Conservation (phyloP, 1,140 invertebrate genomes). For the Coptotermes formosanus region DNA sequence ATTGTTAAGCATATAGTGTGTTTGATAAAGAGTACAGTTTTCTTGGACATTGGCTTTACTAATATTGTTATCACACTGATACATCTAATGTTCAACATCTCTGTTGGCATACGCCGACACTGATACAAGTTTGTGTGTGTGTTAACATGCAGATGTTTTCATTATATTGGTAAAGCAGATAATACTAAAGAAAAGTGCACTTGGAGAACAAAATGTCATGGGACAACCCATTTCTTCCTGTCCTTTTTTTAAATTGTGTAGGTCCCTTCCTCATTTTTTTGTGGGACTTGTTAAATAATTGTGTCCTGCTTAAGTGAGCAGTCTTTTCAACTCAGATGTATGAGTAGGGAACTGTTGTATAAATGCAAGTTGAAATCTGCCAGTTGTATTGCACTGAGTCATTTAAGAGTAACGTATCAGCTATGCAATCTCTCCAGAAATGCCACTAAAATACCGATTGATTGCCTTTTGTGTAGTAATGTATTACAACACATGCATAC, state of each 20-base stretch:
- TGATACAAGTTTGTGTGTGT: neutral
- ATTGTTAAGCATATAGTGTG: neutral
- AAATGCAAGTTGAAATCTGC: neutral
- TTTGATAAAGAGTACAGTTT: neutral
- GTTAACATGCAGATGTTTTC: neutral
- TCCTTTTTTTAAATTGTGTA: neutral
- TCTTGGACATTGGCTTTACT: neutral
- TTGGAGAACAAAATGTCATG: neutral
- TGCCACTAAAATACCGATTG: constrained; percentile 20
- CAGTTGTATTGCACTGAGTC: neutral
- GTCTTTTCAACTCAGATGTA: neutral
- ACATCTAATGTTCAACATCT: too few relatives aligned
- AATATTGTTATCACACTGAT: neutral
- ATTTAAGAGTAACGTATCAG: neutral
- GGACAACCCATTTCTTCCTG: neutral
- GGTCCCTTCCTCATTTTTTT: neutral
- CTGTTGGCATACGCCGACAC: too few relatives aligned
- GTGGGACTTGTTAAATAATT: constrained; percentile 10
- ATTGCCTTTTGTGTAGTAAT: constrained; percentile 28
- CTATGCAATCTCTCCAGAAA: constrained; percentile 22
- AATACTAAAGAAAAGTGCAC: neutral
- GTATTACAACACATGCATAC: constrained; percentile 21
- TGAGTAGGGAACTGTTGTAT: constrained; percentile 2
- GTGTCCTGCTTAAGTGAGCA: neutral
- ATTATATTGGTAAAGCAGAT: neutral